A percentile compares a stretch with the other conserved stretches of the same genome.
Evolutionary conservation across 2,888 invertebrate species (phyloP).

Genomic region (Idaea straminata): DNA sequence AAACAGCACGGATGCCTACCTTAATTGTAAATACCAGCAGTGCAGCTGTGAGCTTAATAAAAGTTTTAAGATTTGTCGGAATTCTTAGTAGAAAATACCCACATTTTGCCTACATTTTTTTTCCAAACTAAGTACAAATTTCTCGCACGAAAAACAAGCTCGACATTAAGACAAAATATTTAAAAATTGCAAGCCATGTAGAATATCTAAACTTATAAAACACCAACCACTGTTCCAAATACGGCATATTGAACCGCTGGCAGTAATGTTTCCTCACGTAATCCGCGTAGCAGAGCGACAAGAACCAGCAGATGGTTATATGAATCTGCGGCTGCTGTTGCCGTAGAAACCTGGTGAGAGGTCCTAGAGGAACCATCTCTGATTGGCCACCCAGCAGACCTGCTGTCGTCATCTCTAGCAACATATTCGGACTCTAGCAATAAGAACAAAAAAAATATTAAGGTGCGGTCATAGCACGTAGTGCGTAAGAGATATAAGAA

Average conservation of each 20-base stretch:
- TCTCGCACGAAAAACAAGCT: background rate
- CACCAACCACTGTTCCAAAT: slow-evolving; percentile 73
- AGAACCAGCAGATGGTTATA: slow-evolving; percentile 75
- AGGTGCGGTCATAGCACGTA: background rate
- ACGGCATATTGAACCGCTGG: slow-evolving; percentile 66
- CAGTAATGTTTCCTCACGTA: slow-evolving; percentile 72
- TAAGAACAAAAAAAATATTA: background rate
- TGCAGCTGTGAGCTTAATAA: background rate
- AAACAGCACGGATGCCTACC: background rate
- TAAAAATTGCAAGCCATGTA: slow-evolving; percentile 3
- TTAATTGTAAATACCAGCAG: no score
- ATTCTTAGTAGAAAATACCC: background rate
- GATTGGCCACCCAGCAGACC: slow-evolving; percentile 57
- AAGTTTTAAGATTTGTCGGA: background rate
- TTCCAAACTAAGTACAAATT: no score
- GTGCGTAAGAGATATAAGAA: background rate
- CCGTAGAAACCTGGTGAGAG: slow-evolving; percentile 62
- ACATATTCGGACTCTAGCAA: slow-evolving; percentile 60
- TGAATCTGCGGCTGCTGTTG: slow-evolving; percentile 73
- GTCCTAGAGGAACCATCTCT: slow-evolving; percentile 56
- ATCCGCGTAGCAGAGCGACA: slow-evolving; percentile 71
- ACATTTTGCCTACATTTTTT: background rate
- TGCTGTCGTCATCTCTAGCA: slow-evolving; percentile 70
- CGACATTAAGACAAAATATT: slow-evolving; percentile 4
- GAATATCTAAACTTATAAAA: slow-evolving; percentile 5